These are phyloP conservation scores for Epizoanthus fatuus DNA, from an alignment of 92 coral and sea anemone genomes.

Conservation along the genomic window DNA sequence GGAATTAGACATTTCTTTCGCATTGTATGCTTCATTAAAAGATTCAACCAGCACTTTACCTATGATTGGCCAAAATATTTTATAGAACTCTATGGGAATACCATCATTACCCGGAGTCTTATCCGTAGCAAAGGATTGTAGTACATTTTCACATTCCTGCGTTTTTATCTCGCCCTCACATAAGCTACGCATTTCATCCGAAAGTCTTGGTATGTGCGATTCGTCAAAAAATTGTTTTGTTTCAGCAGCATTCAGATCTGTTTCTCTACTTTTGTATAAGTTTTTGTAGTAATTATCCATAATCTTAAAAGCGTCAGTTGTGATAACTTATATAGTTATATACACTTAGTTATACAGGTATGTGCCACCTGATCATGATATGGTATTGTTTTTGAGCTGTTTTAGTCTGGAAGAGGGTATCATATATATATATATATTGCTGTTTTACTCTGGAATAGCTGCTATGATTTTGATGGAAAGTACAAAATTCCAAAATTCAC, in stretches of 20 bases:
- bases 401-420: no score
- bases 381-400: no score
- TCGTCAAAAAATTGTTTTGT: no score
- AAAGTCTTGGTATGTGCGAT: neutral
- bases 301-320: no score
- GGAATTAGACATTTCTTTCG: constrained; percentile 23
- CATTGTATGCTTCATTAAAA: neutral
- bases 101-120: constrained; percentile 32
- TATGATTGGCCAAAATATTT: constrained; percentile 27
- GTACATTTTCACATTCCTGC: constrained; percentile 18
- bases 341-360: no score
- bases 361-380: no score
- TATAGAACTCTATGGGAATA: constrained; percentile 22
- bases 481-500: no score
- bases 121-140: constrained; percentile 8
- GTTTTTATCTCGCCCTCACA: constrained; percentile 24
- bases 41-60: constrained; percentile 6
- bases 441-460: no score
- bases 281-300: no score
- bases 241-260: neutral
- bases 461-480: no score
- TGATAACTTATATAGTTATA: no score
- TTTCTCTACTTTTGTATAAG: neutral
- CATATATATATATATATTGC: no score
- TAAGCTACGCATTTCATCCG: neutral